These are phyloP conservation scores for Eufriesea mexicana DNA, from an alignment of 1,140 invertebrate genomes.

Conservation along the genomic window DNA sequence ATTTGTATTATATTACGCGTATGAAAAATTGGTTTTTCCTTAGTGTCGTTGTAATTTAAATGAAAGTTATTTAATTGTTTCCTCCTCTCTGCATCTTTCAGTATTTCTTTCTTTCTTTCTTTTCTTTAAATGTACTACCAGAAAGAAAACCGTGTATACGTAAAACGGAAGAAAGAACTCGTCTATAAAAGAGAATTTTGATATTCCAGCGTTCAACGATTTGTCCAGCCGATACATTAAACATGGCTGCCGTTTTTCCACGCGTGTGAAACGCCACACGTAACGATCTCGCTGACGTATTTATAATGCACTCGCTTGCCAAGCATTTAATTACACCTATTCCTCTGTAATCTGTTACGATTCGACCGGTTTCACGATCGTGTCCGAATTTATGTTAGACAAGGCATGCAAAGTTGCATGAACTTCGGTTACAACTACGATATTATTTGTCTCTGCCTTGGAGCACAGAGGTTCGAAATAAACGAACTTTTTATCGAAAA, in stretches of 20 bases:
- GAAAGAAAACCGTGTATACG: background rate
- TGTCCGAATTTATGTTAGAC: background rate
- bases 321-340: constrained; percentile 44
- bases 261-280: background rate
- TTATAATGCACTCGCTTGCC: constrained; percentile 59
- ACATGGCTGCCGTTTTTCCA: background rate
- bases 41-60: constrained; percentile 59
- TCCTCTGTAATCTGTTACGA: constrained; percentile 9
- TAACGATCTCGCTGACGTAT: constrained; percentile 35
- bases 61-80: constrained; percentile 61
- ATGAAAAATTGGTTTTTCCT: constrained; percentile 42
- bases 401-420: background rate
- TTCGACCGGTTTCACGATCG: background rate
- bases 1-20: constrained; percentile 62
- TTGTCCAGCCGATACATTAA: background rate
- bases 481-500: constrained; percentile 63
- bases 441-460: constrained; percentile 42
- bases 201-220: constrained; percentile 21
- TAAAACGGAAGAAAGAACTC: background rate
- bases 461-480: constrained; percentile 53
- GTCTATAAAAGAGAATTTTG: background rate
- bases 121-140: background rate
- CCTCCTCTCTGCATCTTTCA: constrained; percentile 27
- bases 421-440: constrained; percentile 7
- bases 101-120: constrained; percentile 42